Evolutionary conservation across 2,888 invertebrate species (phyloP).

Genomic region (Corythucha ciliata): DNA sequence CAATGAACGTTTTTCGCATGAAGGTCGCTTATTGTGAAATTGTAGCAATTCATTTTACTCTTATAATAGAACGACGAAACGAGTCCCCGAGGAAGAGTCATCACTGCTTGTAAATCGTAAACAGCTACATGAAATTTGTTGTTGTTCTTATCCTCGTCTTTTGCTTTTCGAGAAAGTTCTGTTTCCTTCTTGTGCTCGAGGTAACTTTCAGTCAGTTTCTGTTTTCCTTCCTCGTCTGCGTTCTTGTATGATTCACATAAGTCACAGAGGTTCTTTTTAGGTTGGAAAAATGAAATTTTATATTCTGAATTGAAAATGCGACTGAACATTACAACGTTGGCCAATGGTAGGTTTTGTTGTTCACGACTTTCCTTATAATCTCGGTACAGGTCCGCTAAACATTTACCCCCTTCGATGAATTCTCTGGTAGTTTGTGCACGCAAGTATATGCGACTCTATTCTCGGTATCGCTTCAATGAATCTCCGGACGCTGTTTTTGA

Average conservation of each 20-base stretch:
- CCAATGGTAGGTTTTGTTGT: constrained; percentile 9
- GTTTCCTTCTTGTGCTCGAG: constrained; percentile 32
- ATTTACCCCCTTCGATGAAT: constrained; percentile 36
- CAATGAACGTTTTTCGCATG: constrained; percentile 22
- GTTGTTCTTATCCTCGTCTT: constrained; percentile 19
- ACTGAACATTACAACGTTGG: constrained; percentile 16
- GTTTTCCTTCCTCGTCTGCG: constrained; percentile 33
- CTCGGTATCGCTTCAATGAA: constrained; percentile 36
- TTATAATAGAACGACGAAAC: constrained; percentile 17
- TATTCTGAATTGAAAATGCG: constrained; percentile 10
- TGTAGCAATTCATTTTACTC: constrained; percentile 33
- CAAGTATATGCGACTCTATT: constrained; percentile 36
- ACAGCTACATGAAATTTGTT: not conserved
- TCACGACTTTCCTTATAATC: constrained; percentile 8
- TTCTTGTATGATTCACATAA: constrained; percentile 32
- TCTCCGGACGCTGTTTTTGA: constrained; percentile 31
- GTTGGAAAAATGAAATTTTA: constrained; percentile 10
- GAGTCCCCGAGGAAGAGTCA: not conserved
- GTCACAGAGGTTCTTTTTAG: constrained; percentile 7
- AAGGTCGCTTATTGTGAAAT: constrained; percentile 32
- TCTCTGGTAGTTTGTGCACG: constrained; percentile 32
- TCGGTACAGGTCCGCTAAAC: constrained; percentile 26
- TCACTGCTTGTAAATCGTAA: constrained; percentile 5
- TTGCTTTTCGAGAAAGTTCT: constrained; percentile 31
- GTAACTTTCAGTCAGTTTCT: constrained; percentile 31